phyloP scores from a whole-genome alignment of 30 jellyfish, hydroid and myxozoan genomes.

The Aurelia aurita region DNA sequence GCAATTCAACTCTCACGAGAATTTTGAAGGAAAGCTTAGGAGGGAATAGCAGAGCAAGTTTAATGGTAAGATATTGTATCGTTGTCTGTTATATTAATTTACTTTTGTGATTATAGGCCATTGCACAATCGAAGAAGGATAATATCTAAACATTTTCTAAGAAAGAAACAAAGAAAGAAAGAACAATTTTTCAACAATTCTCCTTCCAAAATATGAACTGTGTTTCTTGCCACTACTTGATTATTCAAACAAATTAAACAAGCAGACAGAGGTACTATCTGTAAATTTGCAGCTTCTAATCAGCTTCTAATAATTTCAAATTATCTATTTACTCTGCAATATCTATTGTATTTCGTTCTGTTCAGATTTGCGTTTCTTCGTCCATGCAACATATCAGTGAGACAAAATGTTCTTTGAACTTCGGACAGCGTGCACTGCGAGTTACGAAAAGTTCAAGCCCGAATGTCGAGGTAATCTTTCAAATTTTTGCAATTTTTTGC shows the following conservation, averaged over 20 bases:
- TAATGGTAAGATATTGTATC: constrained; percentile 78
- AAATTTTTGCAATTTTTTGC: neutral
- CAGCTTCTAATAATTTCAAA: too few relatives aligned
- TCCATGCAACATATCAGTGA: constrained; percentile 70
- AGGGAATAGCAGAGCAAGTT: constrained; percentile 88
- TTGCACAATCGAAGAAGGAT: too few relatives aligned
- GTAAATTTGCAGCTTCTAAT: too few relatives aligned
- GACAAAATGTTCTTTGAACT: constrained; percentile 94
- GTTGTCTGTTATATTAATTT: too few relatives aligned
- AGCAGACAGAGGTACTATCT: too few relatives aligned
- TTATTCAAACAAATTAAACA: too few relatives aligned
- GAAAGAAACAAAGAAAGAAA: too few relatives aligned
- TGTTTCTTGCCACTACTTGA: too few relatives aligned
- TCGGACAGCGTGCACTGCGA: constrained; percentile 97
- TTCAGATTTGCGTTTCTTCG: constrained; percentile 93
- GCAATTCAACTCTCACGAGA: constrained; percentile 92
- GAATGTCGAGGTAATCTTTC: constrained; percentile 60
- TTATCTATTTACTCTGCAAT: neutral
- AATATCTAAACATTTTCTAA: too few relatives aligned
- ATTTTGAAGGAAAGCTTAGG: constrained; percentile 92
- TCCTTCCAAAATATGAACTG: too few relatives aligned
- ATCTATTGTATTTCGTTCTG: neutral
- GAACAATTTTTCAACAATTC: too few relatives aligned
- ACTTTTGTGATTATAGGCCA: too few relatives aligned
- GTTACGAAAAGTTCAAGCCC: constrained; percentile 77